Percentiles rank a stretch among this genome's conserved stretches.
Conservation (phyloP, 2,888 invertebrate genomes). For the Chalcis sispes region DNA sequence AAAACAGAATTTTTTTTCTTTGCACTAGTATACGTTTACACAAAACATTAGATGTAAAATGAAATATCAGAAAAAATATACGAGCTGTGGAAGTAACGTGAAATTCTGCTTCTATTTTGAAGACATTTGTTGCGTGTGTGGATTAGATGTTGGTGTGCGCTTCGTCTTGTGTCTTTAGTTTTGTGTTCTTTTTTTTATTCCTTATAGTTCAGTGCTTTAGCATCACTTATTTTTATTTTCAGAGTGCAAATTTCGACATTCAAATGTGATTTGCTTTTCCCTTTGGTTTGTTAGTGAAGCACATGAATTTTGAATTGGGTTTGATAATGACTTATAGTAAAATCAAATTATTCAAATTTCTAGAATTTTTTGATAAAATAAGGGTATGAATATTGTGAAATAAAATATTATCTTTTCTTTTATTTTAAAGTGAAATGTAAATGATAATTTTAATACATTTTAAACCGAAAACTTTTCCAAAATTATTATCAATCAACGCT, state of each 20-base stretch:
- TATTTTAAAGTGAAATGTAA: no score
- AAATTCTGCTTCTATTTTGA: conserved; percentile 12
- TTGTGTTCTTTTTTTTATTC: conserved; percentile 1
- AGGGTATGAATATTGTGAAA: no score
- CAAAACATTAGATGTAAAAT: no score
- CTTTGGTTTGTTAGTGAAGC: neutral
- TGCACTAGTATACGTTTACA: no score
- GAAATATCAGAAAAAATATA: neutral
- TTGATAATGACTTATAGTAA: conserved; percentile 30
- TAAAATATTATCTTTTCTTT: no score
- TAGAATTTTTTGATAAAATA: neutral
- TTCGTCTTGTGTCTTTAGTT: neutral
- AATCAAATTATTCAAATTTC: conserved; percentile 44
- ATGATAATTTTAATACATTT: no score
- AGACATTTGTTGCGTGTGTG: no score
- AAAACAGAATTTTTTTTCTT: conserved; percentile 48
- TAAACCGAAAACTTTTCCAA: no score
- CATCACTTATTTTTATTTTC: conserved; percentile 16
- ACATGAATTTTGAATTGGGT: neutral
- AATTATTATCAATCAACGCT: no score
- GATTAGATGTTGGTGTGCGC: neutral
- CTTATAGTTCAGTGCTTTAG: conserved; percentile 8
- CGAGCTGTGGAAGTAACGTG: neutral
- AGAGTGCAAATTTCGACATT: conserved; percentile 1
- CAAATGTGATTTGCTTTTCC: conserved; percentile 3